Conservation (phyloP, 1,140 invertebrate genomes). For the Procambarus clarkii region DNA sequence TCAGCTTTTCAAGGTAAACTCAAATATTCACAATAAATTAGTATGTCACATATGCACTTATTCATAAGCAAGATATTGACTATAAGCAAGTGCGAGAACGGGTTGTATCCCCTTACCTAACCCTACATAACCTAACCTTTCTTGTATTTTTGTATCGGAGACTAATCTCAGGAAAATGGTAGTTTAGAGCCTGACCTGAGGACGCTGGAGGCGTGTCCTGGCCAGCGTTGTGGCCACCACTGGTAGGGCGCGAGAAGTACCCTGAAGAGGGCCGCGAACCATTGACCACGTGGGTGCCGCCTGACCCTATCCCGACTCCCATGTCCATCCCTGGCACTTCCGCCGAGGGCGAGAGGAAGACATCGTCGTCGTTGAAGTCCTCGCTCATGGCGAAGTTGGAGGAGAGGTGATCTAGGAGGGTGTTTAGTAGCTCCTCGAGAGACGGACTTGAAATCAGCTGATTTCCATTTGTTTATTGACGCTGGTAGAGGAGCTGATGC, state of each 20-base stretch:
- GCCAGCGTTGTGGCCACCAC: constrained; percentile 60
- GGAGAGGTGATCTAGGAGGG: neutral
- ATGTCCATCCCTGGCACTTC: constrained; percentile 68
- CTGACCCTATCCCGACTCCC: neutral
- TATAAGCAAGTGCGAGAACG: too few species aligned
- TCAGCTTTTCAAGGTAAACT: too few species aligned
- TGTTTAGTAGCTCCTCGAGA: too few species aligned
- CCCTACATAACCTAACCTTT: too few species aligned
- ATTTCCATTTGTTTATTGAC: neutral
- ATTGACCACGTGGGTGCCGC: constrained; percentile 49
- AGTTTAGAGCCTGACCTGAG: constrained; percentile 57
- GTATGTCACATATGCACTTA: too few species aligned
- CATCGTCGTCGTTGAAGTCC: constrained; percentile 87
- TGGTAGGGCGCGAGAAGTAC: constrained; percentile 62
- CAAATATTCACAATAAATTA: too few species aligned
- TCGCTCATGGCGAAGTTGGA: constrained; percentile 72
- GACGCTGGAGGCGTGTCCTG: constrained; percentile 75
- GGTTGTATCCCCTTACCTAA: too few species aligned
- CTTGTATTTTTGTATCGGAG: too few species aligned
- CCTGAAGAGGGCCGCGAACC: constrained; percentile 69
- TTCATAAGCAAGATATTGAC: too few species aligned
- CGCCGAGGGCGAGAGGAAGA: constrained; percentile 81
- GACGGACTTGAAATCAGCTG: neutral
- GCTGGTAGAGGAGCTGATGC: neutral
- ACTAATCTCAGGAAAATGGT: too few species aligned